These are phyloP conservation scores for Pristionchus japonicus DNA, from an alignment of 2,888 invertebrate genomes.

Conservation along the genomic window DNA sequence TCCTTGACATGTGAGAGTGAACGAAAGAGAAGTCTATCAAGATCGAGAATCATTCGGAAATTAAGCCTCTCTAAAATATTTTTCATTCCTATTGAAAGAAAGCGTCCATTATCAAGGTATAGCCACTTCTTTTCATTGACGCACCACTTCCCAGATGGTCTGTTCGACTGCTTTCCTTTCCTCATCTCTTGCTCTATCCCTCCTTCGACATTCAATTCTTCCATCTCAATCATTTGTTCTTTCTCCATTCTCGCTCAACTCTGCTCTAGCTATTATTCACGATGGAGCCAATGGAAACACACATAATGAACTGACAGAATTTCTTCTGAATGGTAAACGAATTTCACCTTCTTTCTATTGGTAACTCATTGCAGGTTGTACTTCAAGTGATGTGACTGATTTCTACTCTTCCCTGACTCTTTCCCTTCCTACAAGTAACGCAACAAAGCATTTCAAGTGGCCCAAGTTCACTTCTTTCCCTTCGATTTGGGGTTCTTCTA, in stretches of 20 bases:
- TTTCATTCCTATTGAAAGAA: too few relatives aligned
- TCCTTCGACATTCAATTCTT: not conserved
- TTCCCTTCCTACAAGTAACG: not conserved
- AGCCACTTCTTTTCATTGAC: too few relatives aligned
- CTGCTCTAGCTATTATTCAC: not conserved
- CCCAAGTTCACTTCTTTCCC: too few relatives aligned
- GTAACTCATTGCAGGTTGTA: not conserved
- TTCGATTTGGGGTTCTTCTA: too few relatives aligned
- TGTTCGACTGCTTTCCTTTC: not conserved
- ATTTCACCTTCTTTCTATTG: too few relatives aligned
- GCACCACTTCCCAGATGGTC: too few relatives aligned
- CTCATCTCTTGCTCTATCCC: not conserved
- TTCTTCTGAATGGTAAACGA: not conserved
- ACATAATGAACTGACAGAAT: not conserved
- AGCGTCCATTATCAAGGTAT: too few relatives aligned
- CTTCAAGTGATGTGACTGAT: not conserved
- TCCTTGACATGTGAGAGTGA: too few relatives aligned
- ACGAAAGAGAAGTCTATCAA: too few relatives aligned
- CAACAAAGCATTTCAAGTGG: too few relatives aligned
- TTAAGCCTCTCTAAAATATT: too few relatives aligned
- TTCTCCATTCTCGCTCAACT: not conserved
- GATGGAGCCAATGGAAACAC: not conserved
- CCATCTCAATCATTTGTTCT: not conserved
- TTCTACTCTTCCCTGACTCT: not conserved
- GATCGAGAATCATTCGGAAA: too few relatives aligned